Conservation (phyloP, 2,888 invertebrate genomes). For the Oscheius myriophilus region DNA sequence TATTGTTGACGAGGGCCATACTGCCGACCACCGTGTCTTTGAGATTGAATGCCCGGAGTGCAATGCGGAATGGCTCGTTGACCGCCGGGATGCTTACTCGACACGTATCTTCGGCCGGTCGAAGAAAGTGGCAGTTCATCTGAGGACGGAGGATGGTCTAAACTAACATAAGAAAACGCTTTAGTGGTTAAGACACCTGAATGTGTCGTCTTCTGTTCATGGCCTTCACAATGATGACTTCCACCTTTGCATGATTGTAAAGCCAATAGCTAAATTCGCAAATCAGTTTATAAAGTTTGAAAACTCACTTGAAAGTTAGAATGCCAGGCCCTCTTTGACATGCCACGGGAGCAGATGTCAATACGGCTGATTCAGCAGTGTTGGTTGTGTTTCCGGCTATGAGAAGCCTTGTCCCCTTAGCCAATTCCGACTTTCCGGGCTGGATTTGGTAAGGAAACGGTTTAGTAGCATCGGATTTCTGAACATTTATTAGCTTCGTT, state of each 20-base stretch:
- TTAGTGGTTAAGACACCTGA: conserved; percentile 42
- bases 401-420: conserved; percentile 58
- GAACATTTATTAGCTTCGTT: background rate
- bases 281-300: background rate
- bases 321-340: conserved; percentile 64
- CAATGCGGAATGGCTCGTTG: conserved; percentile 65
- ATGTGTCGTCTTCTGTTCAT: conserved; percentile 57
- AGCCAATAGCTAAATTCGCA: conserved; percentile 64
- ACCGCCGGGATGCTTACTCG: conserved; percentile 55
- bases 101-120: conserved; percentile 43
- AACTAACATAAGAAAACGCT: background rate
- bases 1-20: conserved; percentile 61
- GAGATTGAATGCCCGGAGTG: conserved; percentile 63
- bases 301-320: conserved; percentile 61
- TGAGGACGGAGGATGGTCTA: conserved; percentile 43
- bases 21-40: conserved; percentile 60
- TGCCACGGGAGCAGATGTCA: conserved; percentile 66
- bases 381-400: conserved; percentile 68
- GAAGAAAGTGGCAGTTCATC: conserved; percentile 63
- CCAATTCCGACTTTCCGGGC: conserved; percentile 53
- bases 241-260: conserved; percentile 67
- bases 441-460: conserved; percentile 66
- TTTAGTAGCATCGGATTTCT: conserved; percentile 62
- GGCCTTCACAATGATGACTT: conserved; percentile 62
- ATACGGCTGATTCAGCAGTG: conserved; percentile 60